Percentiles rank a stretch among this genome's conserved stretches.
Conservation (phyloP, 1,140 invertebrate genomes). For the Pogonognathellus flavescens region DNA sequence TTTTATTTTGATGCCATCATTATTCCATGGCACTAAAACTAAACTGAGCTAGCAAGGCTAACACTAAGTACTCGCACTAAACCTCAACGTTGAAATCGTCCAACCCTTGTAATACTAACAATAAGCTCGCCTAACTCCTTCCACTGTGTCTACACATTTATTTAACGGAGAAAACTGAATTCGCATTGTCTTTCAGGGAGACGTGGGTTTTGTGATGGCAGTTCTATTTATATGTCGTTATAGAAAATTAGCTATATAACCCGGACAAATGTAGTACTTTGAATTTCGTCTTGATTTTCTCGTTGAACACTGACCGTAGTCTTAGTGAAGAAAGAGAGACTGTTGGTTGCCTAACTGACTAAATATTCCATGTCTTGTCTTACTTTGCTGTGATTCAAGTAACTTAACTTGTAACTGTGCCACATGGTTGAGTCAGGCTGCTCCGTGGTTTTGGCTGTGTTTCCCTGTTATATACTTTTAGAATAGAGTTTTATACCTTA, state of each 20-base stretch:
- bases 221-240: slow-evolving; percentile 3
- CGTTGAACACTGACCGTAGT: not conserved
- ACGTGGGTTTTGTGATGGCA: not conserved
- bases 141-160: no score
- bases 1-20: not conserved
- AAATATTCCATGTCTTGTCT: slow-evolving; percentile 13
- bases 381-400: slow-evolving; percentile 1
- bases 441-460: not conserved
- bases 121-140: no score
- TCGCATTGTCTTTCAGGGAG: not conserved
- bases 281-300: slow-evolving; percentile 20
- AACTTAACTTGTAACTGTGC: slow-evolving; percentile 25
- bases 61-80: not conserved
- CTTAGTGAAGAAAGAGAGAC: not conserved
- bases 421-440: slow-evolving; percentile 25
- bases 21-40: not conserved
- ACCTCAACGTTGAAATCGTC: no score
- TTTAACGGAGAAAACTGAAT: not conserved
- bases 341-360: not conserved
- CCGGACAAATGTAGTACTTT: not conserved
- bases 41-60: not conserved
- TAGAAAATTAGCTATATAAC: slow-evolving; percentile 17
- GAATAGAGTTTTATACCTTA: no score
- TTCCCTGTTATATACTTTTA: no score
- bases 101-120: no score